A percentile compares a stretch with the other conserved stretches of the same genome.
Evolutionary conservation across 2,888 invertebrate genomes (phyloP).

Genomic region (Rhabditoides inermis): DNA sequence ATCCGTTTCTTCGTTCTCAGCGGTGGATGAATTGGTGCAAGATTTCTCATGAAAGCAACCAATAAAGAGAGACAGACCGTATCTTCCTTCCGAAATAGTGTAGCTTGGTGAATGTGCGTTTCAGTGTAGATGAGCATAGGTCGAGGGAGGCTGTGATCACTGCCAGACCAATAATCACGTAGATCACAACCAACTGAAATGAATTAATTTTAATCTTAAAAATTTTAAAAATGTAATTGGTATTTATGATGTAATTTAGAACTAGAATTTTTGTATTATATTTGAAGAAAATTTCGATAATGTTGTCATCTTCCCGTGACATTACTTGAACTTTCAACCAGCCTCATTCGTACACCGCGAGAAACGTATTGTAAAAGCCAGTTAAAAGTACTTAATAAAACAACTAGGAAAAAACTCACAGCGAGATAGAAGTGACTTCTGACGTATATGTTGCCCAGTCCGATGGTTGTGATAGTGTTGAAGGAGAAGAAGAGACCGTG

Average conservation of each 20-base stretch:
- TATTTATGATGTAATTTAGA: no score
- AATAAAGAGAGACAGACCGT: conserved; percentile 1
- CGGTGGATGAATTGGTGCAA: no score
- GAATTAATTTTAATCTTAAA: neutral
- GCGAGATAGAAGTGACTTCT: conserved; percentile 41
- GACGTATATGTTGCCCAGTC: conserved; percentile 51
- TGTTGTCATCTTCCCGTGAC: no score
- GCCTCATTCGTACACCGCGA: no score
- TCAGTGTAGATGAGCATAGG: conserved; percentile 51
- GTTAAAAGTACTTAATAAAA: no score
- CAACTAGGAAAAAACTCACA: no score
- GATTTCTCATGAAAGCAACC: conserved; percentile 11
- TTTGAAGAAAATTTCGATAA: no score
- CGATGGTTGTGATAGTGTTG: conserved; percentile 53
- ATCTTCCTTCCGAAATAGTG: conserved; percentile 51
- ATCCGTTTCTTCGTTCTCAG: neutral
- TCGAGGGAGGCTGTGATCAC: conserved; percentile 52
- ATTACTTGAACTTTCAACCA: no score
- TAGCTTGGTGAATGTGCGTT: conserved; percentile 51
- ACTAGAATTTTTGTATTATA: no score
- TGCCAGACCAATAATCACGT: conserved; percentile 52
- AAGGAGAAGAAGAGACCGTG: conserved; percentile 53
- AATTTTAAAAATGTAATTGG: no score
- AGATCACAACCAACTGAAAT: conserved; percentile 47
- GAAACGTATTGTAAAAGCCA: no score